Evolutionary conservation across 2,888 invertebrate species (phyloP).

Genomic region (Graphium colonna): DNA sequence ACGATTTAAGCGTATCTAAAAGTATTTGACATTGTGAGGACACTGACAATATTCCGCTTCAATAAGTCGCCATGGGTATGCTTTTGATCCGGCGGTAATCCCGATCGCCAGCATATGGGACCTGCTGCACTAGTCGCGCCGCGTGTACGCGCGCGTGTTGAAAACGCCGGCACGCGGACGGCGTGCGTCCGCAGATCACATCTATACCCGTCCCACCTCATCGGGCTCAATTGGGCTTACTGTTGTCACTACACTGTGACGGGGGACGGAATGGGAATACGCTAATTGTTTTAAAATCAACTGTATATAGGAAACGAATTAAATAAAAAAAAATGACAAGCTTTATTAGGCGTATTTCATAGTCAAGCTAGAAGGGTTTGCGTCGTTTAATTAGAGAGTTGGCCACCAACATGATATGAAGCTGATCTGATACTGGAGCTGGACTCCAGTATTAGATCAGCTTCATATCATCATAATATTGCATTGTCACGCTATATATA

Average conservation of each 20-base stretch:
- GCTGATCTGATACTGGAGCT: too few relatives aligned
- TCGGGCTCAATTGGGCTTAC: conserved; percentile 30
- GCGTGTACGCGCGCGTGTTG: conserved; percentile 1
- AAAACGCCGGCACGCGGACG: conserved; percentile 12
- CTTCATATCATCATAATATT: too few relatives aligned
- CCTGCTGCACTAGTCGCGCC: not conserved
- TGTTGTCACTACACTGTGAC: conserved; percentile 2
- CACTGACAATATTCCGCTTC: too few relatives aligned
- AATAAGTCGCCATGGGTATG: not conserved
- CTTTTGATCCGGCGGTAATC: conserved; percentile 18
- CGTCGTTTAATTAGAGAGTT: too few relatives aligned
- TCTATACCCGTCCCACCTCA: conserved; percentile 42
- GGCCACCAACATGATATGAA: too few relatives aligned
- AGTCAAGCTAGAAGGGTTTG: too few relatives aligned
- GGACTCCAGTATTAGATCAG: too few relatives aligned
- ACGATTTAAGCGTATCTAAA: too few relatives aligned
- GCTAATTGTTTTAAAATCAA: too few relatives aligned
- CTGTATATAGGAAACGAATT: not conserved
- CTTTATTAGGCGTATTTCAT: too few relatives aligned
- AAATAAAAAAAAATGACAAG: not conserved
- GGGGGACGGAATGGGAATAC: not conserved
- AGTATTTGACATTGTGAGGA: too few relatives aligned
- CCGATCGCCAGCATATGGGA: not conserved
- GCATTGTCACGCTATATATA: too few relatives aligned
- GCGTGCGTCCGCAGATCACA: conserved; percentile 44